phyloP scores from a whole-genome alignment of 2,888 invertebrate genomes.

The Drosophila paranaensis region DNA sequence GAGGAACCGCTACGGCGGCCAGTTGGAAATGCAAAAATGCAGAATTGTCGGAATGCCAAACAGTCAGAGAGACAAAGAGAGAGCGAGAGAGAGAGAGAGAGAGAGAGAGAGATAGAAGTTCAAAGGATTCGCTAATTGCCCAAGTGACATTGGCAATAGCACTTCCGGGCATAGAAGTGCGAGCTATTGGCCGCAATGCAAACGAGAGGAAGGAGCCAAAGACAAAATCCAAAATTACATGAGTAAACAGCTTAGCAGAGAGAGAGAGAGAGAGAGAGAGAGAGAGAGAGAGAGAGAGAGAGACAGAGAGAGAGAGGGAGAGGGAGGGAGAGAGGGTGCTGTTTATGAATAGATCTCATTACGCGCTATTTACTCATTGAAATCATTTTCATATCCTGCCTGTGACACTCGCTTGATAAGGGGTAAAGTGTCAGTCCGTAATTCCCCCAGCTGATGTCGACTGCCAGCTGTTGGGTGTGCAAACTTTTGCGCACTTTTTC shows the following conservation, averaged over 20 bases:
- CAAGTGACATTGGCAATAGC: conserved; percentile 55
- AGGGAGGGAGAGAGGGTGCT: background rate
- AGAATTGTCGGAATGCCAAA: conserved; percentile 16
- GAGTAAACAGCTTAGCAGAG: conserved; percentile 6
- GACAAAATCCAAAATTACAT: conserved; percentile 3
- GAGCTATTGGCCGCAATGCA: background rate
- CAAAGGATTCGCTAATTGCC: conserved; percentile 45
- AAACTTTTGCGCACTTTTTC: conserved; percentile 56
- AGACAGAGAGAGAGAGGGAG: too few species aligned
- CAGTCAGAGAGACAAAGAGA: conserved; percentile 12
- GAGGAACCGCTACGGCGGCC: conserved; percentile 16
- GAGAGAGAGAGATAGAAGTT: too few species aligned
- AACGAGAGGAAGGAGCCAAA: background rate
- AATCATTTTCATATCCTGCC: conserved; percentile 42
- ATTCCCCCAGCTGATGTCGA: conserved; percentile 9
- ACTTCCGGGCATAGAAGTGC: conserved; percentile 30
- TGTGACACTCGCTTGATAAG: conserved; percentile 31
- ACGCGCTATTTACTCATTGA: conserved; percentile 31
- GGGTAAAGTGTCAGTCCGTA: conserved; percentile 4
- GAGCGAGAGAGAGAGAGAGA: background rate
- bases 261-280: too few species aligned
- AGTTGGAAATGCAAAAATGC: conserved; percentile 33
- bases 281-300: too few species aligned
- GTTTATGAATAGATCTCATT: conserved; percentile 50
- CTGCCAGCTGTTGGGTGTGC: conserved; percentile 26